Evolutionary conservation across 2,797 vertebrate species (phyloP), one percentile per base, ranked within the genome.

Genomic region (Sebastes minor): DNA sequence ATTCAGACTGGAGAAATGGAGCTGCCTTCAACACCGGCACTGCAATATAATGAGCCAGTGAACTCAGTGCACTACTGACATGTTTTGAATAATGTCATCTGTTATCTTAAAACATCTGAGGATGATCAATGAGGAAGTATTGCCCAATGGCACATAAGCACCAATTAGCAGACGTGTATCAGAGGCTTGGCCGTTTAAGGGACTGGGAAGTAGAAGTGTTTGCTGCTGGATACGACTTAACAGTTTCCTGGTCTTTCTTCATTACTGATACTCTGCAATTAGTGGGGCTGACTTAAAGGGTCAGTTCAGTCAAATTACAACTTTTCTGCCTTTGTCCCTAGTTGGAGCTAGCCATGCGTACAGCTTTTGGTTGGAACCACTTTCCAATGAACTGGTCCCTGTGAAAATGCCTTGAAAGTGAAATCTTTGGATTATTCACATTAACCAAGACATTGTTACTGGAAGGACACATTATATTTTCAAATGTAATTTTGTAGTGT

Each of bases 131-230:
- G 74, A 66, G 46, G 30, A 79, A 66, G 16, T 7, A 22, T 63
- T 71, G 70, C 78, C 76, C 62, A 65, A 49, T 27, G 60, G 74
- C 71, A 72, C 63, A 73, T 55, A 49, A 32, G 72, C 49, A 78
- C 68, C 77, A 88, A 86, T 89, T 89, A 86, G 78, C 35, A 27
- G 63, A 52, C 28, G 63, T 22, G 33, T 74, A 73, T 87, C 75
- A 81, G 59, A 77, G 65, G n/a, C 30, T 25, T 2, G 11, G 65
- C 5, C 78, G 62, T 70, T 76, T 82, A 78, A 55, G 20, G 46
- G 14, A 32, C 11, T 20, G 22, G 25, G 22, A 76, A 88, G 49
- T 30, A 42, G 18, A 69, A 23, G 33, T 62, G 20, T 80, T 78
- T 72, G 33, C 72, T 76, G 64, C 73, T 65, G 77, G 74, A 20